phyloP scores from a whole-genome alignment of 2,797 vertebrate species.

The Spondyliosoma cantharus region DNA sequence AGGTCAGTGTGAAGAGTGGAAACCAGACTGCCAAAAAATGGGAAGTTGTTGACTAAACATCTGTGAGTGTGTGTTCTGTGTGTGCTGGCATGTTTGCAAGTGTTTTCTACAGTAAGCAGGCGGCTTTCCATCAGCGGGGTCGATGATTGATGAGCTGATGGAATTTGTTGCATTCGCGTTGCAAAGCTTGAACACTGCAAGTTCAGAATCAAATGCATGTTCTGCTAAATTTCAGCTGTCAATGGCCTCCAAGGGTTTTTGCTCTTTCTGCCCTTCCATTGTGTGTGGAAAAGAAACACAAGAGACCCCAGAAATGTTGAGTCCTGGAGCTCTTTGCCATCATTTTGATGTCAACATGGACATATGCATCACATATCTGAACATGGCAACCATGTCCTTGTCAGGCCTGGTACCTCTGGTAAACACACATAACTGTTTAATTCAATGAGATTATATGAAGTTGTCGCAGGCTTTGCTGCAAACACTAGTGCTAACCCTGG shows the following conservation, averaged over 20 bases:
- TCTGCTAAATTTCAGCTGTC: slow-evolving; percentile 1
- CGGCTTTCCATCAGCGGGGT: not conserved
- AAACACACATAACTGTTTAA: not conserved
- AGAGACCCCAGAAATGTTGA: not conserved
- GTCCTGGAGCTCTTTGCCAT: not conserved
- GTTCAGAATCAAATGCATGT: not conserved
- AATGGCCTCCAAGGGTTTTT: not conserved
- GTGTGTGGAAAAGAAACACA: not conserved
- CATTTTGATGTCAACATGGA: not conserved
- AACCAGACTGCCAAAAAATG: slow-evolving; percentile 69
- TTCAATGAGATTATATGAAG: not conserved
- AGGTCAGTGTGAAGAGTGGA: slow-evolving; percentile 61
- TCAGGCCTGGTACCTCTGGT: not conserved
- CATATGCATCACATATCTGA: not conserved
- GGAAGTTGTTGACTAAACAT: slow-evolving; percentile 70
- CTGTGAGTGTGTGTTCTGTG: slow-evolving; percentile 44
- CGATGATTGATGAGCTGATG: slow-evolving; percentile 33
- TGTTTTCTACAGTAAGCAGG: slow-evolving; percentile 33
- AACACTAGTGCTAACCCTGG: not conserved
- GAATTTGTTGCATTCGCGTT: slow-evolving; percentile 15
- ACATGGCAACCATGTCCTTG: not conserved
- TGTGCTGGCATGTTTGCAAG: slow-evolving; percentile 28
- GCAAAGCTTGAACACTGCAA: slow-evolving; percentile 13
- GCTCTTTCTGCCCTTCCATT: not conserved
- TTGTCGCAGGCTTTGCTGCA: not conserved